Evolutionary conservation across 1,140 invertebrate species (phyloP).

Genomic region (Megalonaias nervosa): DNA sequence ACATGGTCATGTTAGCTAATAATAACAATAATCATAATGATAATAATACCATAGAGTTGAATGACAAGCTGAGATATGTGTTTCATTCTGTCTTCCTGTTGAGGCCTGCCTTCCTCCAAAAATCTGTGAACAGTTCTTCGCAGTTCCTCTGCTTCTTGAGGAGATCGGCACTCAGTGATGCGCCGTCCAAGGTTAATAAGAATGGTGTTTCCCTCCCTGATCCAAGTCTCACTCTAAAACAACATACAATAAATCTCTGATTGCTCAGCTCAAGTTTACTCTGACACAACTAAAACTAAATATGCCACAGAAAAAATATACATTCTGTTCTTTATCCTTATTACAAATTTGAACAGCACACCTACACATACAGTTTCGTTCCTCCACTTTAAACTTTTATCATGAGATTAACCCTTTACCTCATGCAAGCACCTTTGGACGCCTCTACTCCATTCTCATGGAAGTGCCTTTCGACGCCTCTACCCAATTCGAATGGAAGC

Average conservation of each 20-base stretch:
- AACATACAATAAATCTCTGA: constrained; percentile 5
- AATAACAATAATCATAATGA: too few species aligned
- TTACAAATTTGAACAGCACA: too few species aligned
- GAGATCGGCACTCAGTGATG: constrained; percentile 78
- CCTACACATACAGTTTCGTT: too few species aligned
- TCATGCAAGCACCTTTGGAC: too few species aligned
- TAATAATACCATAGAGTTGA: constrained; percentile 77
- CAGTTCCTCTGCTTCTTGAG: constrained; percentile 76
- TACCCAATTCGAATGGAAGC: too few species aligned
- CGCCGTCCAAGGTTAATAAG: constrained; percentile 80
- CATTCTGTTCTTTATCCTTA: too few species aligned
- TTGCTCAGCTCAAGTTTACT: not conserved
- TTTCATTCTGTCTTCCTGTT: constrained; percentile 80
- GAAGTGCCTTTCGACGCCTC: too few species aligned
- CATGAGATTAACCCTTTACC: too few species aligned
- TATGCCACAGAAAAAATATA: too few species aligned
- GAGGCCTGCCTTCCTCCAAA: constrained; percentile 79
- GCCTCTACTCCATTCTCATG: too few species aligned
- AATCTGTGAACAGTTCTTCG: constrained; percentile 79
- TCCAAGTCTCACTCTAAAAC: constrained; percentile 81
- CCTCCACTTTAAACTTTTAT: too few species aligned
- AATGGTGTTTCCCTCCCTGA: constrained; percentile 81
- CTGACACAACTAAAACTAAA: not conserved
- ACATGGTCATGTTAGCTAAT: too few species aligned
- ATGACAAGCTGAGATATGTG: constrained; percentile 79